phyloP scores from a whole-genome alignment of 2,113 vertebrate species.

The Pachypanchax playfairii region DNA sequence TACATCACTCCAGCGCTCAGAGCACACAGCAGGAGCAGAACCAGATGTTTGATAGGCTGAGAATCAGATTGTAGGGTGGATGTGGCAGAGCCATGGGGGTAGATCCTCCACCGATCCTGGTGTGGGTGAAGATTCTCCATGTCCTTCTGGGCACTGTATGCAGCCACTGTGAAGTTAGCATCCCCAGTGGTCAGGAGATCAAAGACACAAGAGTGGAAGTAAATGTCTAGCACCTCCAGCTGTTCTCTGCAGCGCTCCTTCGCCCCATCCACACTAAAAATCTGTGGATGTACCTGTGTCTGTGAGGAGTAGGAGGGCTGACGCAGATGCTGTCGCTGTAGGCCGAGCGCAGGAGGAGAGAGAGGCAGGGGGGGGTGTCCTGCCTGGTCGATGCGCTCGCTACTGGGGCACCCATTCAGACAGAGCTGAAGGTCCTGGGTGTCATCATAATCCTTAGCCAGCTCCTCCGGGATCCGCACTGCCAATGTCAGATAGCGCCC shows the following conservation, averaged over 20 bases:
- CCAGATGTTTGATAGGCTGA: slow-evolving; percentile 40
- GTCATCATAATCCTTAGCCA: slow-evolving; percentile 88
- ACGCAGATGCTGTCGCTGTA: slow-evolving; percentile 71
- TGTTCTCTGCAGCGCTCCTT: slow-evolving; percentile 87
- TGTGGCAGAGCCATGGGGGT: slow-evolving; percentile 71
- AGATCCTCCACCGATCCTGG: slow-evolving; percentile 90
- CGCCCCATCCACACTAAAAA: slow-evolving; percentile 80
- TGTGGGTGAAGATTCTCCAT: slow-evolving; percentile 90
- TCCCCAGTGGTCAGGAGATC: slow-evolving; percentile 97
- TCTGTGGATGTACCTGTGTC: slow-evolving; percentile 60
- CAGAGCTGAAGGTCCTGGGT: slow-evolving; percentile 97
- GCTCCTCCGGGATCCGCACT: slow-evolving; percentile 87
- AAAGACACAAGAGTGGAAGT: slow-evolving; percentile 95
- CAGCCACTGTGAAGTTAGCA: slow-evolving; percentile 91
- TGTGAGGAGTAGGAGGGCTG: slow-evolving; percentile 46
- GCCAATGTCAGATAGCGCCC: slow-evolving; percentile 93
- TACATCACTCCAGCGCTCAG: slow-evolving; percentile 39
- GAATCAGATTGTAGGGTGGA: slow-evolving; percentile 64
- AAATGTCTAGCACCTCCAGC: slow-evolving; percentile 91
- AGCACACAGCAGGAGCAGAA: slow-evolving; percentile 60
- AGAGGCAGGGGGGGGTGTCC: slow-evolving; percentile 80
- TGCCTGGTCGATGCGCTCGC: slow-evolving; percentile 87
- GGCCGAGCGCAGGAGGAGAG: slow-evolving; percentile 66
- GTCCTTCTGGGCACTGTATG: slow-evolving; percentile 91
- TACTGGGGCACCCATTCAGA: slow-evolving; percentile 88